Evolutionary conservation across 2,113 vertebrate genomes (phyloP).

Genomic region (Percopsis transmontana): DNA sequence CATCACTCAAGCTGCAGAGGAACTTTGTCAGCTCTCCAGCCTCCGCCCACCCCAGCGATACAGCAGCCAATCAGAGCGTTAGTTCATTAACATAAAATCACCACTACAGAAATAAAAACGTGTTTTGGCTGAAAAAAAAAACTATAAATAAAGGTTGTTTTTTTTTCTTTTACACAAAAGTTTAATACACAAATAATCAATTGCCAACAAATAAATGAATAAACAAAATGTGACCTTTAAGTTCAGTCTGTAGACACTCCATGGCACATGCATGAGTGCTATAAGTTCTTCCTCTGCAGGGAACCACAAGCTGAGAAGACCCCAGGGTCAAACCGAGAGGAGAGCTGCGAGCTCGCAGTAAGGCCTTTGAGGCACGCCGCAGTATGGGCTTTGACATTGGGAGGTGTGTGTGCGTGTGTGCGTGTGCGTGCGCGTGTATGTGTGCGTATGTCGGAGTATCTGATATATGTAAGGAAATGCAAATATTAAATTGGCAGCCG

Average conservation of each 20-base stretch:
- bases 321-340: neutral
- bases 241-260: conserved; percentile 55
- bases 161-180: too few relatives aligned
- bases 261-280: conserved; percentile 7
- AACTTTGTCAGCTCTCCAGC: too few relatives aligned
- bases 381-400: neutral
- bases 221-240: conserved; percentile 7
- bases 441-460: conserved; percentile 15
- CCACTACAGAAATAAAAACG: too few relatives aligned
- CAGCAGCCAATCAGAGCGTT: too few relatives aligned
- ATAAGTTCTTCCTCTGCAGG: conserved; percentile 41
- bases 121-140: too few relatives aligned
- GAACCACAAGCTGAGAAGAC: conserved; percentile 36
- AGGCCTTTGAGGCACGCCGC: conserved; percentile 31
- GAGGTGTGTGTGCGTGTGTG: neutral
- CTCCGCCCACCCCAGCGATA: too few relatives aligned
- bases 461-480: conserved; percentile 65
- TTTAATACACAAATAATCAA: too few relatives aligned
- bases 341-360: neutral
- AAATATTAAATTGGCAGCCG: conserved; percentile 47
- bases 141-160: too few relatives aligned
- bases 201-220: too few relatives aligned
- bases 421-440: neutral
- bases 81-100: too few relatives aligned
- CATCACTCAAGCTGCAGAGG: too few relatives aligned